A percentile compares a stretch with the other conserved stretches of the same genome.
Evolutionary conservation across 2,888 invertebrate species (phyloP).

Genomic region (Chirona hameri): DNA sequence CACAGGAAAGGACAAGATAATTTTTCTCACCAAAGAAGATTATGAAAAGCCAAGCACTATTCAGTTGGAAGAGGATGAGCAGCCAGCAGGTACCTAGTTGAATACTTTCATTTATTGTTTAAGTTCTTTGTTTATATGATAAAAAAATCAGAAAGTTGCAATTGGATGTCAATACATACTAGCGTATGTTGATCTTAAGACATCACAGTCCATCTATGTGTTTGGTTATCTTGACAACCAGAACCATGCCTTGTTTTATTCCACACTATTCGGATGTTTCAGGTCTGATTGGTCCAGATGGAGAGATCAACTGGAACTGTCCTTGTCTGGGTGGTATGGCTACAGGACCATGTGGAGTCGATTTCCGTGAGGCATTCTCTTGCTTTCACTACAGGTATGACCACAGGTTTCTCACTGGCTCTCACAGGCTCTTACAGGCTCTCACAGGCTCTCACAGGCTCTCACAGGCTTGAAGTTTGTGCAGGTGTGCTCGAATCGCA

Average conservation of each 20-base stretch:
- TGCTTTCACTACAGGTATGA: constrained; percentile 84
- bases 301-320: constrained; percentile 94
- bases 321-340: constrained; percentile 98
- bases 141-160: not conserved
- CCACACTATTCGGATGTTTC: constrained; percentile 50
- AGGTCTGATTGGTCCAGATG: constrained; percentile 76
- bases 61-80: constrained; percentile 42
- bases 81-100: constrained; percentile 37
- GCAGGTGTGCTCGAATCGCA: too few relatives aligned
- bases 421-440: too few relatives aligned
- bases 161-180: too few relatives aligned
- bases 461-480: too few relatives aligned
- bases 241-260: too few relatives aligned
- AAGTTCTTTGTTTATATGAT: not conserved
- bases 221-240: too few relatives aligned
- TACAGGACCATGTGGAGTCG: constrained; percentile 88
- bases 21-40: constrained; percentile 79
- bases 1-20: constrained; percentile 71
- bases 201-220: too few relatives aligned
- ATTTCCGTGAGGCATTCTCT: constrained; percentile 89
- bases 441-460: too few relatives aligned
- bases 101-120: too few relatives aligned
- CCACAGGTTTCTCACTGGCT: too few relatives aligned
- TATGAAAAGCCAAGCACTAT: constrained; percentile 63
- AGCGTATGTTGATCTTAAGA: too few relatives aligned